phyloP scores from a whole-genome alignment of 2,888 invertebrate species.

The Hyalella azteca region DNA sequence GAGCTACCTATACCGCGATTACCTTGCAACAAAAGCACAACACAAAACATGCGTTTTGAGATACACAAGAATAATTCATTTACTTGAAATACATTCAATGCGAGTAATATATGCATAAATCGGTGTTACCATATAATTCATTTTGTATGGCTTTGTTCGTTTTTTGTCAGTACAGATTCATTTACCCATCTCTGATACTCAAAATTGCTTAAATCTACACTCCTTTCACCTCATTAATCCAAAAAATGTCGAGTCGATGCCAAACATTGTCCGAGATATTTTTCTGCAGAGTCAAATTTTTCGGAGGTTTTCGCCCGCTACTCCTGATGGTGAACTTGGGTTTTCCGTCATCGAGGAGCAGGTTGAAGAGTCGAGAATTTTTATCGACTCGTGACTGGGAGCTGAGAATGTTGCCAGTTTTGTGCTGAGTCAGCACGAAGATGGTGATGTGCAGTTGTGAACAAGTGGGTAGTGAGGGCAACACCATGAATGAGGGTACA shows the following conservation, averaged over 20 bases:
- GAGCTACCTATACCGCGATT: too few species aligned
- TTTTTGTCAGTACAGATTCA: too few species aligned
- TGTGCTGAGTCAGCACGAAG: constrained; percentile 74
- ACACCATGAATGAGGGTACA: constrained; percentile 77
- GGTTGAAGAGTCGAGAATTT: not conserved
- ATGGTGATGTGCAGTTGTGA: constrained; percentile 81
- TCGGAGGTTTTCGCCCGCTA: constrained; percentile 79
- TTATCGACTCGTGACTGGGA: not conserved
- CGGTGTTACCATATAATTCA: too few species aligned
- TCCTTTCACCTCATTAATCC: constrained; percentile 65
- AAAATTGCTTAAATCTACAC: not conserved
- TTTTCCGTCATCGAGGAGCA: constrained; percentile 74
- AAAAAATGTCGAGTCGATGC: constrained; percentile 84
- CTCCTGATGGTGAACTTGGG: constrained; percentile 85
- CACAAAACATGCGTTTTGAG: too few species aligned
- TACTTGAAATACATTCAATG: too few species aligned
- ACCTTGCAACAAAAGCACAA: too few species aligned
- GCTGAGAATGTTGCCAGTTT: constrained; percentile 13
- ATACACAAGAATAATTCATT: too few species aligned
- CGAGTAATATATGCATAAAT: too few species aligned
- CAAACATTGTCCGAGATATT: constrained; percentile 79
- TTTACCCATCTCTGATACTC: too few species aligned
- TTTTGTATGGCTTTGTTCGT: too few species aligned
- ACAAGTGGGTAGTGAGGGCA: constrained; percentile 84
- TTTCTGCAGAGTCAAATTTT: constrained; percentile 66